Conservation (phyloP, 2,113 vertebrate species). For the Caretta caretta region DNA sequence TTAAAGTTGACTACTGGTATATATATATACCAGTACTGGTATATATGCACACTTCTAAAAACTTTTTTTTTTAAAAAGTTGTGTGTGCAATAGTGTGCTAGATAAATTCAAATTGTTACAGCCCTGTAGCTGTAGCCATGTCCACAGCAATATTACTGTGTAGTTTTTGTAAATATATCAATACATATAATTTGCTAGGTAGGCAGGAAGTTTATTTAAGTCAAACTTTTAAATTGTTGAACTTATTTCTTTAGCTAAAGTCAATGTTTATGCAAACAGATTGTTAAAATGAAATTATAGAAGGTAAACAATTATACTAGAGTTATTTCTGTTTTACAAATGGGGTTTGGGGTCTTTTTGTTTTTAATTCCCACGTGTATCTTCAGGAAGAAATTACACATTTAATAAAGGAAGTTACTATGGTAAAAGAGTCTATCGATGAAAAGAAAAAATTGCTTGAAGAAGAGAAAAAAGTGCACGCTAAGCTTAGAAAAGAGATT, state of each 20-base stretch:
- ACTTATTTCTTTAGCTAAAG: neutral
- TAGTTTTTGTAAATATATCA: neutral
- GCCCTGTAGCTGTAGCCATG: neutral
- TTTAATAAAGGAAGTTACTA: constrained; percentile 70
- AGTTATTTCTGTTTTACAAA: neutral
- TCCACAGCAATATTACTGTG: neutral
- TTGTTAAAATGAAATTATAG: neutral
- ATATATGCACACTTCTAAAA: neutral
- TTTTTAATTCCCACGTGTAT: constrained; percentile 29
- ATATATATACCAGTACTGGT: too few relatives aligned
- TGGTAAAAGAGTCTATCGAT: constrained; percentile 63
- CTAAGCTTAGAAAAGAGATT: constrained; percentile 82
- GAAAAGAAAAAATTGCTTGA: constrained; percentile 70
- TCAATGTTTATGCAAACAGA: neutral
- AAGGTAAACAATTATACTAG: neutral
- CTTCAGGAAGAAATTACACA: constrained; percentile 77
- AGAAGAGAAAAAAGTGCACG: constrained; percentile 75
- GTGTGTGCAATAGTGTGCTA: neutral
- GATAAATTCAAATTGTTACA: neutral
- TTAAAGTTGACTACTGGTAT: neutral
- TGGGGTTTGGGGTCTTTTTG: neutral
- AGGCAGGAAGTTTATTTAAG: neutral
- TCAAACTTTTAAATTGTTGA: neutral
- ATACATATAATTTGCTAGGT: neutral
- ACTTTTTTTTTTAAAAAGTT: neutral